These are phyloP conservation scores for Gymnoscopelus braueri DNA, from an alignment of 2,797 vertebrate genomes.

Conservation along the genomic window DNA sequence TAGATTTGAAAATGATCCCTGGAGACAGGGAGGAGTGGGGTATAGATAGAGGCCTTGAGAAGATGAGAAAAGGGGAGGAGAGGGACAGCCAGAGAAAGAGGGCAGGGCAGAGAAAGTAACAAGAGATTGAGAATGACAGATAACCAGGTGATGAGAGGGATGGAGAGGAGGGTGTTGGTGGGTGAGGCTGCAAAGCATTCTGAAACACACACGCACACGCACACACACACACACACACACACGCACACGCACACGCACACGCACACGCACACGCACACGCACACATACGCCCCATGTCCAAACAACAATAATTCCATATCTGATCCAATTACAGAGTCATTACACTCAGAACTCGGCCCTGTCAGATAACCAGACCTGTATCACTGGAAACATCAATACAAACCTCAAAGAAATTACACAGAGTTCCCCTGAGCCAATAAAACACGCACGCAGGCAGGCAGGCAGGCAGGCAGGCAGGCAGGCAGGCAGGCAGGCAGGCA, in stretches of 20 bases:
- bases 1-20: slow-evolving; percentile 38
- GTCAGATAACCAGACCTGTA: slow-evolving; percentile 74
- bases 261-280: background rate
- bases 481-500: no score
- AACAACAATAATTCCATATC: slow-evolving; percentile 70
- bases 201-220: no score
- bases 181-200: slow-evolving; percentile 29
- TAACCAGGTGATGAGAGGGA: slow-evolving; percentile 42
- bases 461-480: no score
- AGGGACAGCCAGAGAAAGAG: slow-evolving; percentile 10
- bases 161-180: slow-evolving; percentile 53
- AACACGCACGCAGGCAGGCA: slow-evolving; percentile 7
- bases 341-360: slow-evolving; percentile 64
- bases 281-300: no score
- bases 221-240: background rate
- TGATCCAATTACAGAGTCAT: slow-evolving; percentile 80
- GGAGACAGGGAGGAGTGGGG: background rate
- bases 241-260: background rate
- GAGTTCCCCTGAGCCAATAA: slow-evolving; percentile 51
- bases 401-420: slow-evolving; percentile 67
- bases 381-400: slow-evolving; percentile 76
- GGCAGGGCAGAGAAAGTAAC: slow-evolving; percentile 14
- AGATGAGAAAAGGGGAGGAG: background rate
- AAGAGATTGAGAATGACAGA: background rate
- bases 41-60: no score